Conservation (phyloP, 2,113 vertebrate genomes). For the Myotis lucifugus region DNA sequence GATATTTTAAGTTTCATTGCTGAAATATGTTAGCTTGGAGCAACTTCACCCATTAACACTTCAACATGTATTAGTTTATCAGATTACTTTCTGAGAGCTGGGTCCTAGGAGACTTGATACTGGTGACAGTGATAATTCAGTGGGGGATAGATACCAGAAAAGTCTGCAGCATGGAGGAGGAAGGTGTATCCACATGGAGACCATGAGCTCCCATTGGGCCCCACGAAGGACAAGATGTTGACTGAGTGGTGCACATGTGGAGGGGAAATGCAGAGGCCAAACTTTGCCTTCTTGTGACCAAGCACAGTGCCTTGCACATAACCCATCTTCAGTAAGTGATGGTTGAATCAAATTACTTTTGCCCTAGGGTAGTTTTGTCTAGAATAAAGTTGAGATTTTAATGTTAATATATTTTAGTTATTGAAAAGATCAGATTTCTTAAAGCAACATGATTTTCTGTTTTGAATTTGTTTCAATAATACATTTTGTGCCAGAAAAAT, state of each 20-base stretch:
- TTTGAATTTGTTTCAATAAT: conserved; percentile 49
- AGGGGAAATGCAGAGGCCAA: background rate
- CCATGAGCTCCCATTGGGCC: background rate
- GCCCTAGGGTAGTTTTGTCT: background rate
- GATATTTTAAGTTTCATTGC: background rate
- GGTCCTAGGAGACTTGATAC: background rate
- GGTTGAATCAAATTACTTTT: conserved; percentile 22
- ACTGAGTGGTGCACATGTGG: background rate
- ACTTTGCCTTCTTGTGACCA: background rate
- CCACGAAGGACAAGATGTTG: background rate
- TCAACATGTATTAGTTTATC: background rate
- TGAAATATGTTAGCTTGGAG: background rate
- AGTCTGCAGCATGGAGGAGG: background rate
- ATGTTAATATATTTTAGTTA: conserved; percentile 27
- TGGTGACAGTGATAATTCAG: background rate
- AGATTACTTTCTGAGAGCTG: conserved; percentile 2
- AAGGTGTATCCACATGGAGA: background rate
- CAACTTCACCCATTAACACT: background rate
- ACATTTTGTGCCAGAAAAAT: background rate
- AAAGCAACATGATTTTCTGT: conserved; percentile 29
- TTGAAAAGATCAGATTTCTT: conserved; percentile 10
- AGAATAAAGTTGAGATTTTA: conserved; percentile 47
- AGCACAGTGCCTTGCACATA: background rate
- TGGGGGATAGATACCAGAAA: background rate
- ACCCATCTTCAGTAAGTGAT: background rate